These are phyloP conservation scores for Rousettus madagascariensis DNA, from an alignment of 2,797 vertebrate genomes.

Conservation along the genomic window DNA sequence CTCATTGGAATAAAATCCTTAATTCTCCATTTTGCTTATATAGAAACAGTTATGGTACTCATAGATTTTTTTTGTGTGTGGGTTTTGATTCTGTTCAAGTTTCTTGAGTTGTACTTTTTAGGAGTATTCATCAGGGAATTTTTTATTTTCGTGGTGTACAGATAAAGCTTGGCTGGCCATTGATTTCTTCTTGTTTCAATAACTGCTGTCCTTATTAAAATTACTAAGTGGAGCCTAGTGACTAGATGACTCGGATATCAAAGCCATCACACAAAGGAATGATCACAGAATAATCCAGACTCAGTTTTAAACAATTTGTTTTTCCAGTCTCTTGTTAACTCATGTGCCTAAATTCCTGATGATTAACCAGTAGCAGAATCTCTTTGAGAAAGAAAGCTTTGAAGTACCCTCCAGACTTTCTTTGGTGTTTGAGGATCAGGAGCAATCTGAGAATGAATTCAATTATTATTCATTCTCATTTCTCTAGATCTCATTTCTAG, in stretches of 20 bases:
- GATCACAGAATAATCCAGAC: neutral
- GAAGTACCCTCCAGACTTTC: neutral
- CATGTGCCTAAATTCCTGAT: neutral
- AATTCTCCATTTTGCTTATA: neutral
- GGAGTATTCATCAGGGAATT: neutral
- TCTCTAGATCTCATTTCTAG: neutral
- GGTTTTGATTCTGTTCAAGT: neutral
- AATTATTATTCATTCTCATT: neutral
- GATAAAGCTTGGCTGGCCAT: neutral
- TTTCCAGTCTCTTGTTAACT: constrained; percentile 11
- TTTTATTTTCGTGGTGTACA: neutral
- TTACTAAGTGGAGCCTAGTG: neutral
- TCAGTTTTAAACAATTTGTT: neutral
- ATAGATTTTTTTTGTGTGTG: neutral
- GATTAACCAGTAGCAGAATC: neutral
- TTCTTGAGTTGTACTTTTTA: neutral
- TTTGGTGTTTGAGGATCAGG: neutral
- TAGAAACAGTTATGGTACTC: neutral
- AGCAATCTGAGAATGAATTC: neutral
- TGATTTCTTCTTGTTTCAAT: constrained; percentile 18
- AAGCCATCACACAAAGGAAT: neutral
- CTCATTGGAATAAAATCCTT: neutral
- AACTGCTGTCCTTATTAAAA: constrained; percentile 8
- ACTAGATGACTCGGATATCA: neutral
- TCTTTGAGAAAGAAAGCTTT: neutral